Conservation (phyloP, 2,113 vertebrate genomes). For the Pandion haliaetus region DNA sequence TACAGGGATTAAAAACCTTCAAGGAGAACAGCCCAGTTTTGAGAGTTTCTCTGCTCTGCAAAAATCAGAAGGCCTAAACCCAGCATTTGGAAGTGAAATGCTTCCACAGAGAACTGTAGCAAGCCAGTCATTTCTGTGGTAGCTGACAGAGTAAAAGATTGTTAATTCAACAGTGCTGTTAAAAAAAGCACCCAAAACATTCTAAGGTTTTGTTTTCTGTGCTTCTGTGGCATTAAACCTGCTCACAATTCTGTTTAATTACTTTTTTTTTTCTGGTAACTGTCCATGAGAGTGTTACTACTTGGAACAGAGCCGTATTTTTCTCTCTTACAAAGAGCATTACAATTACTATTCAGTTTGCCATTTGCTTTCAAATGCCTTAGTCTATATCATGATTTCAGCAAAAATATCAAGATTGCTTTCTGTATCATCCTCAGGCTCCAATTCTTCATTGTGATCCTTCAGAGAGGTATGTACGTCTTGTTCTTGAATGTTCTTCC, state of each 20-base stretch:
- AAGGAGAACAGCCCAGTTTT: neutral
- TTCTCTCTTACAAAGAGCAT: constrained; percentile 64
- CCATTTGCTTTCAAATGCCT: neutral
- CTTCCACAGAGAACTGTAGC: neutral
- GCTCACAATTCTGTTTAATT: neutral
- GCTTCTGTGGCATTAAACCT: neutral
- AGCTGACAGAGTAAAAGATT: neutral
- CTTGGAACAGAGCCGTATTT: neutral
- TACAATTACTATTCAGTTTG: neutral
- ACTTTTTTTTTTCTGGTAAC: neutral
- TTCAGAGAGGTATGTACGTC: neutral
- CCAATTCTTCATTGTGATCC: neutral
- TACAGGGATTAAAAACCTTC: neutral
- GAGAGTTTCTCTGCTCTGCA: neutral
- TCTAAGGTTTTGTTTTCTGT: neutral
- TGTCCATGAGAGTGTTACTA: neutral
- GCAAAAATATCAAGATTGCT: neutral
- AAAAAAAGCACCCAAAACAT: neutral
- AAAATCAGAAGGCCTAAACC: neutral
- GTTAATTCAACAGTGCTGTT: neutral
- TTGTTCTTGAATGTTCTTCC: neutral
- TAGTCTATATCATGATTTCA: neutral
- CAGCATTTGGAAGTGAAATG: neutral
- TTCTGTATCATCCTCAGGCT: neutral
- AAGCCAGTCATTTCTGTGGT: neutral